Evolutionary conservation across 2,113 vertebrate species (phyloP).

Genomic region (Myocastor coypus): DNA sequence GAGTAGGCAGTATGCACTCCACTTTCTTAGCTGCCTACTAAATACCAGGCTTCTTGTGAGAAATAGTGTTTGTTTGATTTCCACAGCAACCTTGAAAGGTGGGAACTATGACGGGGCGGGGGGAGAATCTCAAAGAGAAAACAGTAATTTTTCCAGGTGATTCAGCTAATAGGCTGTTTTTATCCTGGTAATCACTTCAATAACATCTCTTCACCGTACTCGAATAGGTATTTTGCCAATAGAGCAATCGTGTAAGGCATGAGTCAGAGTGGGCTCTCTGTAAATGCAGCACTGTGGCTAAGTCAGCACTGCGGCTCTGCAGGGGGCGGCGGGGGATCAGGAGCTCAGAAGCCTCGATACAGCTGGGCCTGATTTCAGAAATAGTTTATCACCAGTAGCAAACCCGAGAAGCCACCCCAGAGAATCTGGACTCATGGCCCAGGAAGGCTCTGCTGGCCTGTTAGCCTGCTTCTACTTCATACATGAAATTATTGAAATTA

Average conservation of each 20-base stretch:
- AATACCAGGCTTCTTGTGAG: background rate
- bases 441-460: background rate
- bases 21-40: background rate
- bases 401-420: background rate
- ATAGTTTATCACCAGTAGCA: background rate
- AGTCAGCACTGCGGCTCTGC: background rate
- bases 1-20: background rate
- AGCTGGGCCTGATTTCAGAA: background rate
- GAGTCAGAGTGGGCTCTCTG: background rate
- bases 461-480: background rate
- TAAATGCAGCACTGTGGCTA: background rate
- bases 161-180: background rate
- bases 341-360: background rate
- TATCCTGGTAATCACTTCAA: background rate
- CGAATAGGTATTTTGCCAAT: background rate
- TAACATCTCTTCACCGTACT: background rate
- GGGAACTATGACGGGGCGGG: background rate
- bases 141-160: constrained; percentile 22
- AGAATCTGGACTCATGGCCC: background rate
- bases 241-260: background rate
- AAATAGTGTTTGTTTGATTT: background rate
- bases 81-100: background rate
- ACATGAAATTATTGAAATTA: background rate
- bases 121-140: background rate
- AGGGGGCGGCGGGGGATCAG: background rate